These are phyloP conservation scores for Hydractinia echinata DNA, from an alignment of 30 jellyfish, hydroid and myxozoan species.

Conservation along the genomic window DNA sequence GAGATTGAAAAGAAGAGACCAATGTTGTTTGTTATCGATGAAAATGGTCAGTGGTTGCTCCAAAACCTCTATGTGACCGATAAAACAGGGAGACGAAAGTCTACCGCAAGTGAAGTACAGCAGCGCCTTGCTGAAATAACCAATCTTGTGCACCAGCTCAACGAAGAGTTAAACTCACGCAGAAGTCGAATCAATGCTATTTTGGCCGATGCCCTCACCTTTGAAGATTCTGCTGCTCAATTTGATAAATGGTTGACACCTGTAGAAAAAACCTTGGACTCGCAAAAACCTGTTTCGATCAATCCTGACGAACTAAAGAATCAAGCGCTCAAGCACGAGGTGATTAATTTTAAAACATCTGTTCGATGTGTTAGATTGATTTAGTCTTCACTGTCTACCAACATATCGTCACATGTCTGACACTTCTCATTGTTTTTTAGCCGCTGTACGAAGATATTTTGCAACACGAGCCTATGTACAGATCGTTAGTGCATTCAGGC, in stretches of 20 bases:
- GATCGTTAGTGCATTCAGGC: conserved; percentile 50
- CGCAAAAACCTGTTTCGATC: conserved; percentile 64
- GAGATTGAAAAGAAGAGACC: conserved; percentile 60
- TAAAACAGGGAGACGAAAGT: conserved; percentile 47
- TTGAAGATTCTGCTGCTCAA: conserved; percentile 51
- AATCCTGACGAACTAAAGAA: conserved; percentile 49
- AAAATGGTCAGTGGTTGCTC: conserved; percentile 78
- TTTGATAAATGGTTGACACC: conserved; percentile 84
- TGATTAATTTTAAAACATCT: neutral
- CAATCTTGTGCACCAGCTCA: conserved; percentile 35
- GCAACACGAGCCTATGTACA: conserved; percentile 61
- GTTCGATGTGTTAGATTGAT: too few relatives aligned
- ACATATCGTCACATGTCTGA: too few relatives aligned
- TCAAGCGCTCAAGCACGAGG: conserved; percentile 58
- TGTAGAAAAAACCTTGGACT: conserved; percentile 55
- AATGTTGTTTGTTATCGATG: conserved; percentile 39
- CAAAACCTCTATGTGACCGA: conserved; percentile 54
- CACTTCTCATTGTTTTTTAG: conserved; percentile 17
- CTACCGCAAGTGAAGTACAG: conserved; percentile 56
- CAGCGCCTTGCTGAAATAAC: conserved; percentile 41
- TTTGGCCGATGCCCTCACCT: conserved; percentile 47
- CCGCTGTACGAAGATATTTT: conserved; percentile 75
- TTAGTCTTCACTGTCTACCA: too few relatives aligned
- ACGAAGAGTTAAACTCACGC: conserved; percentile 52
- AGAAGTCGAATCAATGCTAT: conserved; percentile 34